Base-by-base conservation (phyloP, 2,888 invertebrate genomes). In the Dicyrtoma fusca region DNA sequence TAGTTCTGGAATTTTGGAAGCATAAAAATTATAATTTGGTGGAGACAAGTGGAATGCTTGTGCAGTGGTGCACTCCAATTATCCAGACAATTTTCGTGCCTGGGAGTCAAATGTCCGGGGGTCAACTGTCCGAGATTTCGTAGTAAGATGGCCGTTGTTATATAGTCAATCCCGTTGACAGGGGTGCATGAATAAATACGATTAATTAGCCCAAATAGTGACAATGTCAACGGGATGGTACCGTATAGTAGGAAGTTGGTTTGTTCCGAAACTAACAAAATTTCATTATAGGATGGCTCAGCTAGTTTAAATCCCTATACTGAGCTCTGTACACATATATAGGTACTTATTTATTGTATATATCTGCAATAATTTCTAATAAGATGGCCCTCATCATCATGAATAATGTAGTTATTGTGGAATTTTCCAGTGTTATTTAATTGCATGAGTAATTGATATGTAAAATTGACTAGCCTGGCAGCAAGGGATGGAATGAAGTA, bases 161-260 rank as follows among this genome's bases (percentile, higher is more conserved):
- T 44, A 44, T 44, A 49, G 17, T 49, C 17, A 17, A 17, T 49
- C 14, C 17, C 6, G 17, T 49, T 8, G 3, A 14, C 14, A 8
- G 17, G 17, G 8, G 19, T 53, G 19, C 53, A 53, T 21, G 10
- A 53, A 19, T 63, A 45, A 45, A 45, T 13, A 44, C 13, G 45
- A 63, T 17, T 21, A 45, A n/a, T n/a, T n/a, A n/a, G n/a, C n/a
- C n/a, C n/a, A n/a, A 13, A 21, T 19, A 45, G 45, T 44, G 62
- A 45, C 62, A 63, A 45, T 45, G 62, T 63, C 45, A 63, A 63
- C 62, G 45, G 45, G 62, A 63, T 63, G 62, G 21, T 63, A 45
- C 62, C 61, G 44, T n/a, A n/a, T n/a, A n/a, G n/a, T 34, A 34
- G 34, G 34, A 34, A 34, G 23, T 57, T 57, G 23, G 57, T 8